Evolutionary conservation across 2,888 invertebrate genomes (phyloP), one percentile per base, ranked within the genome.

Genomic region (Leucophenga maculata): DNA sequence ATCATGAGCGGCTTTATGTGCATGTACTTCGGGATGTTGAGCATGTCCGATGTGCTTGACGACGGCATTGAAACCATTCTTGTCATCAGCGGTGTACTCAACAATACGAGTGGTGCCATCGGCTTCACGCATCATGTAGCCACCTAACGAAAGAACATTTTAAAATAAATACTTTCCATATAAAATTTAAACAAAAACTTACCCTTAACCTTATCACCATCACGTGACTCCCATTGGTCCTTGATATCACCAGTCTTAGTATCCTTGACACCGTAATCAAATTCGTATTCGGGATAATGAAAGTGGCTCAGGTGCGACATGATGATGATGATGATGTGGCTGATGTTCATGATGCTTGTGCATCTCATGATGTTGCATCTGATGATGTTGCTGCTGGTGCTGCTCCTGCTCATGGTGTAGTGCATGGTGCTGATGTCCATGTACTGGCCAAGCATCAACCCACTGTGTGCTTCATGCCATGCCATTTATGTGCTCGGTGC

Each of bases 161-260:
- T 3, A 39, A 39, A 39, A 6, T 1, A 39, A 39, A 6, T 59
- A n/a, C 1, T 18, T 16, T 11, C 1, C 18, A n/a, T 50, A 11
- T 8, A 50, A 50, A 50, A 50, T 6, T 11, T 39, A 39, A 6
- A 11, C 8, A 11, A 11, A 3, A 16, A 50, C 31, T 59, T 16
- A 32, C 88, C 87, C 77, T 90, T 90, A 20, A 90, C 90, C 67
- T 82, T 77, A 75, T 90, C 90, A 11, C 90, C 90, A 75, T 90
- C 88, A 57, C 90, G 86, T 69, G 86, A 86, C 77, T 90, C 90
- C 79, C 87, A 85, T 70, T 88, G 88, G 67, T 86, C 85, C 69
- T 89, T 89, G 44, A 86, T 79, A 72, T 89, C 89, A n/a, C 89
- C 89, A 2, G 88, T 88, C 62, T 88, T 88, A 0, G 84, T 81